Base-by-base conservation (phyloP, 1,140 invertebrate genomes). In the Cardiocondyla obscurior region DNA sequence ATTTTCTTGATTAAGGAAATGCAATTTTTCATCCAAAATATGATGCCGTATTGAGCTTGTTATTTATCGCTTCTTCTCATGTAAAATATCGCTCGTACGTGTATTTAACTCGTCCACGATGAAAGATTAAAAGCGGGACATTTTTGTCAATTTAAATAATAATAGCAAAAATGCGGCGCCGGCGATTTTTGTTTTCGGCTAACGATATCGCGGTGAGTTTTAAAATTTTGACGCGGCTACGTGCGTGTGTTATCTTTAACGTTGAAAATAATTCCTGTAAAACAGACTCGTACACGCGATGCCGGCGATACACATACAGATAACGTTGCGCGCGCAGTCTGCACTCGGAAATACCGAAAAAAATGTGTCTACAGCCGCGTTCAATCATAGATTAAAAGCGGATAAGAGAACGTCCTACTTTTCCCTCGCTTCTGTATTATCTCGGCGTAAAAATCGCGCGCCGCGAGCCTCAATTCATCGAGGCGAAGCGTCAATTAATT, bases 311-410 rank as follows among this genome's bases (percentile, higher is more conserved):
- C 55, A 14, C 33, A 22, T 53, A 46, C 46, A 79, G 74, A 79
- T 79, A 79, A 69, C 55, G 67, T n/a, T 22, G 36, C 62, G 62
- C 57, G 44, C 44, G 8, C 28, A 28, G 42, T 49, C 33, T 36
- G 58, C 58, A 64, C 42, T 77, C 62, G 74, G 46, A 69, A 69
- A 79, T 53, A n/a, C 36, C 60, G 73, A 65, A 67, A 67, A n/a
- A 79, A 69, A 57, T 39, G 46, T 79, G 62, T 69, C 49, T 53
- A 79, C 55, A 39, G 33, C 74, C 46, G 46, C 62, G 33, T 79
- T 79, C 62, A 69, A 69, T 79, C 74, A 53, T 69, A 79, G 74
- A 79, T 79, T 79, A 53, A 79, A 79, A 79, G 74, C n/a, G n/a
- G 74, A 79, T 79, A 79, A 79, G 49, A 16, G 46, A 42, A 51